Percentiles rank a stretch among this genome's conserved stretches.
Conservation (phyloP, 1,140 invertebrate species). For the Nephila pilipes region DNA sequence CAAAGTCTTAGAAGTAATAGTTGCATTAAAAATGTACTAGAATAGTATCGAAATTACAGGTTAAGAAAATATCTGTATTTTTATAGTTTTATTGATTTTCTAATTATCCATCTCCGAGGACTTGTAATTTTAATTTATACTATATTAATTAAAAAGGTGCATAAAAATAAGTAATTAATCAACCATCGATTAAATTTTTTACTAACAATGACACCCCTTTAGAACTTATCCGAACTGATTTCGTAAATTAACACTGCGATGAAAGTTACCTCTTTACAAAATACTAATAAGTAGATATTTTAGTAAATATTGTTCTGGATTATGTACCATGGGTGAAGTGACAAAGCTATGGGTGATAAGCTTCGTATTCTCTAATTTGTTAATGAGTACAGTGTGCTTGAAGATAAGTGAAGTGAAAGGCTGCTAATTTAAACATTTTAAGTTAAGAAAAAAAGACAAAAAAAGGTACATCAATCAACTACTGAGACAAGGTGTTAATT, state of each 20-base stretch:
- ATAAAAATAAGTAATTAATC: background rate
- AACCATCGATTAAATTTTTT: background rate
- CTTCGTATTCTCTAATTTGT: background rate
- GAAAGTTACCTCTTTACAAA: too few species aligned
- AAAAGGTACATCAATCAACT: background rate
- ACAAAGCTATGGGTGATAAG: background rate
- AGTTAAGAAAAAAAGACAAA: background rate
- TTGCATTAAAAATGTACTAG: too few species aligned
- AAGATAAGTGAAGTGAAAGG: background rate
- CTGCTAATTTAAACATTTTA: background rate
- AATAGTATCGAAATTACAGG: too few species aligned
- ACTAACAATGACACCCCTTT: background rate
- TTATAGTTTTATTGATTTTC: too few species aligned
- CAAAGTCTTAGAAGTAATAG: too few species aligned
- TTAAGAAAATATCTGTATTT: too few species aligned
- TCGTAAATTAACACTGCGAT: background rate
- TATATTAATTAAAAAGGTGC: background rate
- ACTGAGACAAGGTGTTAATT: constrained; percentile 18
- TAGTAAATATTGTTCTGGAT: background rate
- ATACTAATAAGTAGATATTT: background rate
- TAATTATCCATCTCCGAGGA: too few species aligned
- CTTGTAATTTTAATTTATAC: too few species aligned
- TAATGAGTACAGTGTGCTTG: background rate
- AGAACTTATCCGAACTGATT: background rate
- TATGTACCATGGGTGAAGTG: background rate